phyloP scores from a whole-genome alignment of 2,888 invertebrate species.

The Melinopterus prodromus region DNA sequence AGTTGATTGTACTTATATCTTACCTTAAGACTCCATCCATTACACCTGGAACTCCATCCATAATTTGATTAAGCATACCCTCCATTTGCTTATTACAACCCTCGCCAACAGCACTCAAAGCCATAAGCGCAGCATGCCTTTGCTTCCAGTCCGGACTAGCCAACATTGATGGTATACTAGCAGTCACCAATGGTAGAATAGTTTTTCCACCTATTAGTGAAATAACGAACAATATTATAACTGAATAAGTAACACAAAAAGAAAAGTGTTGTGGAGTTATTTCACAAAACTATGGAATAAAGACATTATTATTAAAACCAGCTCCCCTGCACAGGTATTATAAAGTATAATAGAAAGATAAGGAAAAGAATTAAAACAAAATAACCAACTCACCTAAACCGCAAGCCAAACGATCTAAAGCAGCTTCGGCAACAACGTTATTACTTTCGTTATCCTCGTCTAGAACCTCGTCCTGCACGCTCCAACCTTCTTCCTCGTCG shows the following conservation, averaged over 20 bases:
- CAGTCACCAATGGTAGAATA: slow-evolving; percentile 87
- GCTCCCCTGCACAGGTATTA: background rate
- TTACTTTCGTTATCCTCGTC: slow-evolving; percentile 97
- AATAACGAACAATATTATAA: background rate
- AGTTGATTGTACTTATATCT: background rate
- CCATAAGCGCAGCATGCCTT: slow-evolving; percentile 98
- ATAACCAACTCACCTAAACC: slow-evolving; percentile 76
- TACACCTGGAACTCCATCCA: slow-evolving; percentile 77
- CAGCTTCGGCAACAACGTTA: slow-evolving; percentile 95
- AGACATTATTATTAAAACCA: too few species aligned
- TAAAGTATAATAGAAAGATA: background rate
- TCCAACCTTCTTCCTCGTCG: slow-evolving; percentile 92
- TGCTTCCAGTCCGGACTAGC: slow-evolving; percentile 84
- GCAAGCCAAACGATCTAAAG: slow-evolving; percentile 96
- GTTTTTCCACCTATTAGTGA: slow-evolving; percentile 66
- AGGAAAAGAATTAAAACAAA: slow-evolving; percentile 26
- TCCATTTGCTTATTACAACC: slow-evolving; percentile 99
- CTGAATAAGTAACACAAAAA: background rate
- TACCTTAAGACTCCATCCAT: slow-evolving; percentile 56
- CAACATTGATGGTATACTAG: slow-evolving; percentile 86
- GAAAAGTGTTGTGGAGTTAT: background rate
- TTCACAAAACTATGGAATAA: background rate
- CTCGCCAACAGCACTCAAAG: slow-evolving; percentile 97
- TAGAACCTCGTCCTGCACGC: slow-evolving; percentile 82
- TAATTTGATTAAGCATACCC: slow-evolving; percentile 88